Evolutionary conservation across 2,113 vertebrate species (phyloP).

Genomic region (Cricetomys ansorgei): DNA sequence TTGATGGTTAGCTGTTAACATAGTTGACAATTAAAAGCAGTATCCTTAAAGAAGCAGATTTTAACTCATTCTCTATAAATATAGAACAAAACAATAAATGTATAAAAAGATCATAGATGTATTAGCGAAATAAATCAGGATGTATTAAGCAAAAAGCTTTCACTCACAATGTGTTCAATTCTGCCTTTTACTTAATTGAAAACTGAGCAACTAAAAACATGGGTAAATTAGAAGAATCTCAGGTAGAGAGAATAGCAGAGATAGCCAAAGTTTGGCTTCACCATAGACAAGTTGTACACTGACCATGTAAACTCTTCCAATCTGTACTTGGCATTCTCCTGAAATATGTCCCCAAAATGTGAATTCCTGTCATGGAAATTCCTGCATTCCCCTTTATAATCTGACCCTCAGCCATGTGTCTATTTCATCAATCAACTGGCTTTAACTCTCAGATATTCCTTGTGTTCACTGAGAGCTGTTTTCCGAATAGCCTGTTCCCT

Average conservation of each 20-base stretch:
- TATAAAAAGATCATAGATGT: too few relatives aligned
- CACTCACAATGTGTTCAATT: background rate
- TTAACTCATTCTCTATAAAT: background rate
- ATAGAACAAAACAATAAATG: too few relatives aligned
- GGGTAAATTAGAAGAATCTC: background rate
- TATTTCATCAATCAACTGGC: too few relatives aligned
- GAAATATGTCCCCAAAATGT: background rate
- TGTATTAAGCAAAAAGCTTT: background rate
- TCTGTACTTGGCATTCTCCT: too few relatives aligned
- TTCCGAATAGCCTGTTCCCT: background rate
- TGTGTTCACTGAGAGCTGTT: background rate
- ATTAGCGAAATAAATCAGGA: too few relatives aligned
- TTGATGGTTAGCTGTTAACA: background rate
- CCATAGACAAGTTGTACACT: accelerated
- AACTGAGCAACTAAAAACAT: background rate
- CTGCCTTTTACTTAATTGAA: background rate
- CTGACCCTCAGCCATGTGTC: background rate
- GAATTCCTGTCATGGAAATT: too few relatives aligned
- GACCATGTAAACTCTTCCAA: background rate
- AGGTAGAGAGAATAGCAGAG: background rate
- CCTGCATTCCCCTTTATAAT: too few relatives aligned
- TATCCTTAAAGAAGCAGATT: background rate
- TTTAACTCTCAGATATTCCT: background rate
- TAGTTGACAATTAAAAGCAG: background rate
- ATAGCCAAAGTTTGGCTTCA: accelerated